These are phyloP conservation scores for Grallaria varia DNA, from an alignment of 2,113 vertebrate genomes.

Conservation along the genomic window DNA sequence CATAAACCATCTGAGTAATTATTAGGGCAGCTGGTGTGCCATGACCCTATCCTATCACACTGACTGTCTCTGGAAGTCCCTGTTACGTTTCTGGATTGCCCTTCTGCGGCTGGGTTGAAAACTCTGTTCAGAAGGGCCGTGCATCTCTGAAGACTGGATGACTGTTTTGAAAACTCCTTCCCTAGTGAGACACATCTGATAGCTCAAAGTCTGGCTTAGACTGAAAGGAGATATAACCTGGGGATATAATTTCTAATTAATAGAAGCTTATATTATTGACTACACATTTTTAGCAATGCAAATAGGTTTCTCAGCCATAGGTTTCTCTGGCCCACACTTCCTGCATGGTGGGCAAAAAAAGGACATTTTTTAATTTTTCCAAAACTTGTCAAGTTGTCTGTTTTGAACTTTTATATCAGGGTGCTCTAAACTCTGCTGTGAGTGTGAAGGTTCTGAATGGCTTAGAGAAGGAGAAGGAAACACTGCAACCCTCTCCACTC, in stretches of 20 bases:
- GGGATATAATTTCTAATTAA: not conserved
- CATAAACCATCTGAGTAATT: not conserved
- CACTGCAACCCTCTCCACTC: not conserved
- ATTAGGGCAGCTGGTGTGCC: not conserved
- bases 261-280: not conserved
- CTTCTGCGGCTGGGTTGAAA: not conserved
- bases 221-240: not conserved
- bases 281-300: not conserved
- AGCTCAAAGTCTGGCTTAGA: not conserved
- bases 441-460: not conserved
- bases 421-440: not conserved
- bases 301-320: not conserved
- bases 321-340: not conserved
- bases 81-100: not conserved
- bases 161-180: not conserved
- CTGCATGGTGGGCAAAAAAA: not conserved
- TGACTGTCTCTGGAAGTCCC: not conserved
- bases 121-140: not conserved
- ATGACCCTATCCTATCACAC: not conserved
- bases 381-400: not conserved
- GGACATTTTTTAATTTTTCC: fast-evolving
- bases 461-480: not conserved
- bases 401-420: not conserved
- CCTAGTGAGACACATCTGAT: not conserved
- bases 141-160: not conserved